Evolutionary conservation across 2,888 invertebrate species (phyloP).

Genomic region (Oscheius onirici): DNA sequence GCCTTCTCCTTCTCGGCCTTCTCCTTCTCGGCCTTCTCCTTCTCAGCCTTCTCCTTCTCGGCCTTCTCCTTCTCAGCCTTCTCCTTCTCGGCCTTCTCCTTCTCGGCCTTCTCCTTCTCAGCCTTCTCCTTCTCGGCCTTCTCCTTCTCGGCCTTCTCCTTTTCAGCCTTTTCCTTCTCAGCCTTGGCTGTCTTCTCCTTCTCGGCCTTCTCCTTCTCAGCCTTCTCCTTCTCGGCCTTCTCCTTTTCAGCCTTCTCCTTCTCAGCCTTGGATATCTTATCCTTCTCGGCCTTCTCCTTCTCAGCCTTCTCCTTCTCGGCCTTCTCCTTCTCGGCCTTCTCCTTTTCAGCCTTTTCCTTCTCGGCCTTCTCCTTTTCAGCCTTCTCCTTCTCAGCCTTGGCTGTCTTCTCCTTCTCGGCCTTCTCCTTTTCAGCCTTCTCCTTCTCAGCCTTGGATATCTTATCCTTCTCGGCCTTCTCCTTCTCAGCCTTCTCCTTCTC

Average conservation of each 20-base stretch:
- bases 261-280: constrained; percentile 5
- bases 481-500: constrained; percentile 26
- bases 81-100: constrained; percentile 5
- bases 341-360: constrained; percentile 4
- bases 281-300: constrained; percentile 1
- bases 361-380: neutral
- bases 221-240: constrained; percentile 26
- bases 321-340: constrained; percentile 11
- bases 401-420: neutral
- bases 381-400: constrained; percentile 5
- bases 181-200: constrained; percentile 31
- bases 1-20: neutral
- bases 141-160: constrained; percentile 12
- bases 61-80: constrained; percentile 29
- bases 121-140: constrained; percentile 18
- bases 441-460: no score
- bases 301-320: constrained; percentile 20
- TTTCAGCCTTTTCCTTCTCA: constrained; percentile 15
- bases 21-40: constrained; percentile 4
- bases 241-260: constrained; percentile 27
- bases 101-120: constrained; percentile 16
- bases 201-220: constrained; percentile 18
- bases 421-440: constrained; percentile 11
- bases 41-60: neutral
- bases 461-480: constrained; percentile 12